Evolutionary conservation across 1,140 invertebrate species (phyloP), one percentile per base, ranked within the genome.

Genomic region (Sipha flava): DNA sequence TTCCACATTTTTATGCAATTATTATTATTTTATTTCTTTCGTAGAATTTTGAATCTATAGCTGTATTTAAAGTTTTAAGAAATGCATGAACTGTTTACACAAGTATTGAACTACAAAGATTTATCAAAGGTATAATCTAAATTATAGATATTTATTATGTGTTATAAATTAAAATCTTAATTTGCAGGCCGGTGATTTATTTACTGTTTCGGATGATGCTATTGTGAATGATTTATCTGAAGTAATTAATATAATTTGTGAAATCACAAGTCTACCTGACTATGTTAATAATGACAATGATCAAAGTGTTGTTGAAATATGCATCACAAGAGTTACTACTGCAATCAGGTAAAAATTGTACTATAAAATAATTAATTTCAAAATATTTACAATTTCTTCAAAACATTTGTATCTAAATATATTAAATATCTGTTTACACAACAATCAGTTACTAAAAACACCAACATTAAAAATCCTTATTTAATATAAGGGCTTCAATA

Each of bases 271-370:
- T 79, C 88, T 91, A 75, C 88, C 91, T 9, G 92, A 94, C 82
- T 97, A 96, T 84, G 88, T 91, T 3, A 89, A 91, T 77, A 95
- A 93, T 86, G 92, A 94, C 84, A 94, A 96, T 87, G 93, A 96
- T 86, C 95, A 97, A 86, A 95, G 93, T 84, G 93, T 96, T 68
- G 94, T 96, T 80, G 95, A 97, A 86, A 97, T 96, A 83, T 95
- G 94, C 86, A 91, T 97, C 40, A 95, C 94, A 1, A 86, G 94
- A 79, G 91, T 95, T 10, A 95, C 93, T 31, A 93, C 93, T 80
- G 94, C 94, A 82, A 92, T 96, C 64, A 88, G 90, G 90, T 90
- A 85, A 80, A 81, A 81, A 18, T 29, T 62, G n/a, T n/a, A n/a
- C n/a, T n/a, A n/a, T n/a, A n/a, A n/a, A n/a, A n/a, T n/a, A n/a